Evolutionary conservation across 2,113 vertebrate genomes (phyloP).

Genomic region (Sylvilagus bachmani): DNA sequence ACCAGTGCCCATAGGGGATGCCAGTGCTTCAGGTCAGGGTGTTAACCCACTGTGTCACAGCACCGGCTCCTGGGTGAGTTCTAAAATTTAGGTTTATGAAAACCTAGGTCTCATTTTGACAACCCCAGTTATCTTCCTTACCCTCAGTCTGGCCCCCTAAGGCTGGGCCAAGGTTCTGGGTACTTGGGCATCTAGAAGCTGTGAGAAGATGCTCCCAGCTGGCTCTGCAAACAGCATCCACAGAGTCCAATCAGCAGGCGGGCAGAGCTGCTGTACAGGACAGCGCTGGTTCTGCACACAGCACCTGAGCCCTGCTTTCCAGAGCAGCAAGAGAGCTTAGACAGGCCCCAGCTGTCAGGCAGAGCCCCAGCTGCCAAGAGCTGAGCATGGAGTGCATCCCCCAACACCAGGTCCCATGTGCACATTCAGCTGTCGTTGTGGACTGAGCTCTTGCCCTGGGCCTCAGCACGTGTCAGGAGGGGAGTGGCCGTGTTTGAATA

Average conservation of each 20-base stretch:
- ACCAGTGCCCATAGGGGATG: too few species aligned
- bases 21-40: too few species aligned
- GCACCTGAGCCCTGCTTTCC: neutral
- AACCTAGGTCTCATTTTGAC: neutral
- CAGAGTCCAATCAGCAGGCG: rapidly evolving
- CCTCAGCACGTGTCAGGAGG: neutral
- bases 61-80: too few species aligned
- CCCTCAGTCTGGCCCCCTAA: neutral
- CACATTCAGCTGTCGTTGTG: neutral
- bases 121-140: neutral
- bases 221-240: neutral
- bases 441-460: neutral
- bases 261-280: neutral
- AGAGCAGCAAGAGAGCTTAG: neutral
- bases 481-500: neutral
- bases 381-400: rapidly evolving
- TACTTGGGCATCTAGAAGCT: neutral
- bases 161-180: neutral
- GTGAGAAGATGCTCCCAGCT: neutral
- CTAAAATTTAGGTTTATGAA: neutral
- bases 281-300: rapidly evolving
- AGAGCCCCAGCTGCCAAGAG: neutral
- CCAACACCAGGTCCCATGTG: neutral
- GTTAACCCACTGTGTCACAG: too few species aligned
- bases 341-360: too few species aligned